Conservation (phyloP, 2,888 invertebrate genomes). For the Macrophya alboannulata region DNA sequence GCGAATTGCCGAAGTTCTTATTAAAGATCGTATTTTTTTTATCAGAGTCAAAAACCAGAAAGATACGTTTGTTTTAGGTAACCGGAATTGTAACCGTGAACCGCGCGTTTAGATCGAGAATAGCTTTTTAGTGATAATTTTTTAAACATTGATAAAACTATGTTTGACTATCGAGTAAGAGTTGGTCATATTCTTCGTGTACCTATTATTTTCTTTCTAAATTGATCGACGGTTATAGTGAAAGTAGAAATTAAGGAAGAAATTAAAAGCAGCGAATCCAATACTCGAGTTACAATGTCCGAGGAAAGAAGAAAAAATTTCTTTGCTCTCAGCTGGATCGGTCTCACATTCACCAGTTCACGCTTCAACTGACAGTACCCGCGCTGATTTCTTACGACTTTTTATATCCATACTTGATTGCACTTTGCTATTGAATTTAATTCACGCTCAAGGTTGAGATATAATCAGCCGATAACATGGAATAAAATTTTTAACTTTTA, state of each 20-base stretch:
- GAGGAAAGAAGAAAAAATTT: not conserved
- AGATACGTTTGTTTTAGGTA: not conserved
- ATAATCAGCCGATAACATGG: not conserved
- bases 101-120: not conserved
- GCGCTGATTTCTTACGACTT: not conserved
- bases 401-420: conserved; percentile 3
- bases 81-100: too few species aligned
- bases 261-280: conserved; percentile 25
- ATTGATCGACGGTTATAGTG: conserved; percentile 20
- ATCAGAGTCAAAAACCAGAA: not conserved
- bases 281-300: conserved; percentile 19
- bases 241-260: conserved; percentile 39
- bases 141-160: not conserved
- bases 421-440: conserved; percentile 10
- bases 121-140: not conserved
- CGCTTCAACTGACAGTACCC: not conserved
- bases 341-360: conserved; percentile 43
- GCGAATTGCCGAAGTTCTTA: not conserved
- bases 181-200: conserved; percentile 11
- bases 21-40: not conserved
- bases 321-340: not conserved
- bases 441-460: not conserved
- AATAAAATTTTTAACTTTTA: not conserved
- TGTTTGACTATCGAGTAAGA: conserved; percentile 10
- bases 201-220: not conserved